These are phyloP conservation scores for Cyphomyrmex costatus DNA, from an alignment of 1,140 invertebrate species.

Conservation along the genomic window DNA sequence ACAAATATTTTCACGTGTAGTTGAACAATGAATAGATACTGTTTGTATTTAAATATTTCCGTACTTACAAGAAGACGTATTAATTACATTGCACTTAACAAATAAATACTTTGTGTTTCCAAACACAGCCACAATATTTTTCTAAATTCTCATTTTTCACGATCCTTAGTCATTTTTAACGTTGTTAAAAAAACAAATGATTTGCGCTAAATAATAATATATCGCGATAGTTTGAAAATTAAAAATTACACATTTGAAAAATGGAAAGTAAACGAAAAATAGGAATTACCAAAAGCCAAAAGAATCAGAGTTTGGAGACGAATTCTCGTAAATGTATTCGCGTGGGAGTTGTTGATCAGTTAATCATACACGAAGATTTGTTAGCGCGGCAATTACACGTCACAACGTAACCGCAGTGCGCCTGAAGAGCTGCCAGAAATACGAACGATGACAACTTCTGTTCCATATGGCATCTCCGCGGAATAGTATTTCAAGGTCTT, in stretches of 20 bases:
- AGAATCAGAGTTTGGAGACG: conserved; percentile 8
- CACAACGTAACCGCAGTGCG: conserved; percentile 68
- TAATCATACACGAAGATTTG: conserved; percentile 48
- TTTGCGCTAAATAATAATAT: neutral
- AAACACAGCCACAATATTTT: neutral
- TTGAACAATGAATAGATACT: neutral
- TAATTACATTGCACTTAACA: neutral
- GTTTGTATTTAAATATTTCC: neutral
- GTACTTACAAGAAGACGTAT: neutral
- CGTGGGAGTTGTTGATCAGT: conserved; percentile 38
- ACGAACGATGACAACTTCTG: conserved; percentile 60
- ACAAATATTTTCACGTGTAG: conserved; percentile 13
- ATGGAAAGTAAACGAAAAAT: neutral
- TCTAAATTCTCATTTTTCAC: neutral
- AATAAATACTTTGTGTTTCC: neutral
- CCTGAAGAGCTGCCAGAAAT: conserved; percentile 71
- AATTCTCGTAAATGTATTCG: conserved; percentile 10
- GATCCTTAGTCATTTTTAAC: neutral
- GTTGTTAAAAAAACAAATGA: neutral
- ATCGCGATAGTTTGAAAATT: neutral
- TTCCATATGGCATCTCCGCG: conserved; percentile 49
- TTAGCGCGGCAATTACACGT: conserved; percentile 57
- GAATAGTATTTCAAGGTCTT: conserved; percentile 53
- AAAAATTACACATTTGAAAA: neutral
- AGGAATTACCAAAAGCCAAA: neutral